Evolutionary conservation across 2,113 vertebrate genomes (phyloP).

Genomic region (Drymodes brunneopygia): DNA sequence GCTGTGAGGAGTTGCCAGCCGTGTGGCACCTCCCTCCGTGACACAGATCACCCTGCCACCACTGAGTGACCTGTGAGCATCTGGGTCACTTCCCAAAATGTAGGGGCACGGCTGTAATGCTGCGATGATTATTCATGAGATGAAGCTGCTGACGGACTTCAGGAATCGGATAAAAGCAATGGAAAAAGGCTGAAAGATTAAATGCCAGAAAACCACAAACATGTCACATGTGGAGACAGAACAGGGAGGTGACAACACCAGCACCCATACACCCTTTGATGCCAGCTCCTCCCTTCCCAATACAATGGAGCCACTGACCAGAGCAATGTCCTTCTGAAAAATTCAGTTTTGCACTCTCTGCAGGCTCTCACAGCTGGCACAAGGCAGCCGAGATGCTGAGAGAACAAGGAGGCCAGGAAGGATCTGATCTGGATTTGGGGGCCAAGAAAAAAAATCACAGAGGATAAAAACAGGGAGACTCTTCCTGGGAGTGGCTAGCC

Average conservation of each 20-base stretch:
- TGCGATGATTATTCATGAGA: background rate
- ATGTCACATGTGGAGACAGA: background rate
- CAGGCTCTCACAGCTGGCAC: background rate
- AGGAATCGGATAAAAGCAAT: background rate
- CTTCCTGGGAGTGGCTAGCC: background rate
- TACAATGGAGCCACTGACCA: background rate
- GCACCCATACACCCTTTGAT: background rate
- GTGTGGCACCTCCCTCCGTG: accelerated
- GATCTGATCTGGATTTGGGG: no score
- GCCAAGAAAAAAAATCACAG: background rate
- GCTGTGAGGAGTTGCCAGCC: background rate
- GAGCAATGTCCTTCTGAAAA: background rate
- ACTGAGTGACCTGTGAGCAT: background rate
- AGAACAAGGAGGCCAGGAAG: background rate
- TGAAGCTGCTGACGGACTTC: background rate
- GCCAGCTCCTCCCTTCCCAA: background rate
- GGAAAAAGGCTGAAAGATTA: background rate
- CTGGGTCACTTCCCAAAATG: accelerated
- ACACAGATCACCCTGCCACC: background rate
- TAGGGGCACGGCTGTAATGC: accelerated
- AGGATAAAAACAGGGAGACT: background rate
- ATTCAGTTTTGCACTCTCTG: background rate
- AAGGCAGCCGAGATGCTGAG: background rate
- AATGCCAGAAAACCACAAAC: background rate
- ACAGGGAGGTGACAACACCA: background rate